phyloP scores from a whole-genome alignment of 2,797 vertebrate genomes.

The Stomatorhinus walkeri region DNA sequence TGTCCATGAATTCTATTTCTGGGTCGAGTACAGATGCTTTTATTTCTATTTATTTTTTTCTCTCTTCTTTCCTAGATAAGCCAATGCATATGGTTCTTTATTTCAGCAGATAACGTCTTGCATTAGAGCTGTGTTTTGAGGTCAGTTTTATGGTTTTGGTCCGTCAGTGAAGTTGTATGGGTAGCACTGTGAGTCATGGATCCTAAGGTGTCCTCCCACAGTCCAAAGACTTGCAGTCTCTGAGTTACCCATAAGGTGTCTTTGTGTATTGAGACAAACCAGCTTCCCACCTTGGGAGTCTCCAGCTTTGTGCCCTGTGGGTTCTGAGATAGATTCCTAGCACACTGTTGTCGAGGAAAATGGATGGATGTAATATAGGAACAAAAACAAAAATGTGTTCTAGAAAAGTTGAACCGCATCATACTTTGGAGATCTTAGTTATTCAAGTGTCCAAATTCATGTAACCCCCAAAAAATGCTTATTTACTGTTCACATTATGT shows the following conservation, averaged over 20 bases:
- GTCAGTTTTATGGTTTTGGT: neutral
- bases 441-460: neutral
- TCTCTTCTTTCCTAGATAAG: neutral
- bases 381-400: neutral
- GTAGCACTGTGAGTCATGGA: neutral
- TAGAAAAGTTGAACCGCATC: neutral
- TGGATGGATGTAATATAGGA: neutral
- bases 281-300: neutral
- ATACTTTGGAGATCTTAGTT: neutral
- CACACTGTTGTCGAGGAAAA: neutral
- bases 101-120: neutral
- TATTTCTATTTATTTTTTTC: neutral
- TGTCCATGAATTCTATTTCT: constrained; percentile 17
- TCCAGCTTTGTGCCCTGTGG: neutral
- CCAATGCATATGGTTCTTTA: neutral
- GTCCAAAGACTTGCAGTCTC: neutral
- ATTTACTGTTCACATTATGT: neutral
- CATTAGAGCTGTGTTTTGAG: neutral
- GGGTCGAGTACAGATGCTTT: neutral
- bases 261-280: neutral
- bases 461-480: neutral
- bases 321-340: neutral
- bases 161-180: neutral
- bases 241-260: neutral
- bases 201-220: neutral